These are phyloP conservation scores for Macrosoma leucophasiata DNA, from an alignment of 2,888 invertebrate species.

Conservation along the genomic window DNA sequence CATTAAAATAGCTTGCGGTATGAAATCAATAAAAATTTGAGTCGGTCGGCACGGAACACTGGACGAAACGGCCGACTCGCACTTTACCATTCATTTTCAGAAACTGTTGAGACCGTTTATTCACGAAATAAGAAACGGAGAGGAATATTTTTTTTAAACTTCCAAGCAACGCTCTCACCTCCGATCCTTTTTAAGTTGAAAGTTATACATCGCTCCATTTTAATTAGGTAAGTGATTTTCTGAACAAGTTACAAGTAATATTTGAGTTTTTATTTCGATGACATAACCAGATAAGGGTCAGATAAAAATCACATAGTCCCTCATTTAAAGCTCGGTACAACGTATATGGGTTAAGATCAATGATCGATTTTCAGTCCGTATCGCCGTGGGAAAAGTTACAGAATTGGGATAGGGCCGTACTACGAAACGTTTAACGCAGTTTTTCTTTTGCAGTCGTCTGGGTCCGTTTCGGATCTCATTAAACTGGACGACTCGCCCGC, in stretches of 20 bases:
- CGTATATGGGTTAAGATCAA: too few relatives aligned
- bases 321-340: too few relatives aligned
- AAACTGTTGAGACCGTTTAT: constrained; percentile 28
- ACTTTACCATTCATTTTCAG: constrained; percentile 31
- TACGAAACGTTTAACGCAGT: constrained; percentile 31
- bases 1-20: too few relatives aligned
- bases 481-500: constrained; percentile 64
- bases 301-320: too few relatives aligned
- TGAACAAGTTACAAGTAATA: too few relatives aligned
- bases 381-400: constrained; percentile 14
- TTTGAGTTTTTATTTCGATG: too few relatives aligned
- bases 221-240: constrained; percentile 28
- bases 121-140: constrained; percentile 29
- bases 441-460: constrained; percentile 65
- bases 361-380: too few relatives aligned
- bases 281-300: too few relatives aligned
- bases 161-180: too few relatives aligned
- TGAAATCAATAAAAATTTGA: too few relatives aligned
- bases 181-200: constrained; percentile 10
- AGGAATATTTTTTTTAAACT: constrained; percentile 28
- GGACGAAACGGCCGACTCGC: constrained; percentile 26
- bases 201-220: constrained; percentile 15
- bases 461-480: constrained; percentile 63
- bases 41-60: constrained; percentile 18
- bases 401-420: constrained; percentile 10